Evolutionary conservation across 2,888 invertebrate genomes (phyloP).

Genomic region (Ypsolopha scabrella): DNA sequence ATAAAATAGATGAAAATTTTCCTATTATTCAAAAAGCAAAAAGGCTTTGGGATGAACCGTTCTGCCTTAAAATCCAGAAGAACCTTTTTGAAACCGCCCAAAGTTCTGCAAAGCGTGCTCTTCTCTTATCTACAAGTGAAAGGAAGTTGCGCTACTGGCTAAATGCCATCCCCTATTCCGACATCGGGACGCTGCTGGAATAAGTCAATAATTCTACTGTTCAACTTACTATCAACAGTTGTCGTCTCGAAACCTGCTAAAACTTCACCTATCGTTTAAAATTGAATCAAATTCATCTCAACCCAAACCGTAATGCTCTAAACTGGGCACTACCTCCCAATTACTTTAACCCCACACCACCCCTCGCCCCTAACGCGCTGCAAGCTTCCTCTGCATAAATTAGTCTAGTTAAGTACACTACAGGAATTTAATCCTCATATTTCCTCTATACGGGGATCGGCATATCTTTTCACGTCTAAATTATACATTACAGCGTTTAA

Average conservation of each 20-base stretch:
- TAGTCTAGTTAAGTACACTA: slow-evolving; percentile 67
- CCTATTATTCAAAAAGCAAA: too few relatives aligned
- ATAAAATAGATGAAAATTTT: too few relatives aligned
- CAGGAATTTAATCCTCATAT: slow-evolving; percentile 70
- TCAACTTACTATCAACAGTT: too few relatives aligned
- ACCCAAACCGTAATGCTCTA: slow-evolving; percentile 32
- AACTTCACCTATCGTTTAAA: slow-evolving; percentile 9
- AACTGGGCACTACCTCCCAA: slow-evolving; percentile 26
- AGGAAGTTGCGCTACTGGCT: too few relatives aligned
- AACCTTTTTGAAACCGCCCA: too few relatives aligned
- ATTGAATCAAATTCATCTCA: neutral
- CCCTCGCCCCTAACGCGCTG: slow-evolving; percentile 24
- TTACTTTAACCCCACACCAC: slow-evolving; percentile 58
- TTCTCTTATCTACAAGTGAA: too few relatives aligned
- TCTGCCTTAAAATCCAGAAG: too few relatives aligned
- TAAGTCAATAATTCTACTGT: too few relatives aligned
- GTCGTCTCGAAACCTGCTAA: neutral
- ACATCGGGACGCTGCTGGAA: too few relatives aligned
- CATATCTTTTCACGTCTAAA: slow-evolving; percentile 60
- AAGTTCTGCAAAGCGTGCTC: too few relatives aligned
- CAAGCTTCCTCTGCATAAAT: slow-evolving; percentile 56
- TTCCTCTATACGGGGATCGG: slow-evolving; percentile 60
- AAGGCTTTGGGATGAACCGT: too few relatives aligned
- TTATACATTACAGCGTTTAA: slow-evolving; percentile 23
- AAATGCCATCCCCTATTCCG: too few relatives aligned